Base-by-base conservation (phyloP, 2,113 vertebrate genomes). In the Hypanus sabinus region DNA sequence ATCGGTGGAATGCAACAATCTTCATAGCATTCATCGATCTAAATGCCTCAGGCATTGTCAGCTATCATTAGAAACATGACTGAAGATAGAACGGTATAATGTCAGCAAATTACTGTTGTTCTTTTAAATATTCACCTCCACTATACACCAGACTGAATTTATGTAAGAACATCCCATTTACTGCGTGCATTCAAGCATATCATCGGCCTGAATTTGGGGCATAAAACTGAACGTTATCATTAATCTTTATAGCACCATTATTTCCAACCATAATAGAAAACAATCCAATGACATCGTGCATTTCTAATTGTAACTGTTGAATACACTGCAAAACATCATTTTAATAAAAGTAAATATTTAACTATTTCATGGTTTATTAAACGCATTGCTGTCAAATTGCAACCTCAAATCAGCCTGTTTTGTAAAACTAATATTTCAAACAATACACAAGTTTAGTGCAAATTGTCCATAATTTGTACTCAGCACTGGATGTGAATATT, bases 241-340 rank as follows among this genome's bases (percentile, higher is more conserved):
- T 91, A 91, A 91, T 70, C 88, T 91, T 91, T 91, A n/a, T 91
- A 91, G n/a, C 70, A 62, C 62, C 88, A 91, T n/a, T 36, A 68
- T 70, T 91, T 22, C 68, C 36, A 70, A 91, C 18, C 62, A 20
- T 91, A 91, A 91, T 91, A 62, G 62, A 91, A 70, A 62, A 30
- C 65, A 91, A 91, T 22, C 88, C 18, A 65, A 0, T 33, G 62
- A 62, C 22, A 38, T 36, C 70, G 30, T 91, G 36, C 57, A 62
- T 91, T 91, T 62, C 62, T 91, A 36, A 91, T 22, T 70, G n/a
- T 38, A 70, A 91, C n/a, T 91, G 65, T 22, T 65, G 62, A n/a
- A 90, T n/a, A 10, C 14, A 36, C 88, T 36, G 55, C 5, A 46
- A 85, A 60, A 22, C 24, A 85, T 30, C 24, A 85, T 60, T 12